These are phyloP conservation scores for Tachysurus fulvidraco DNA, from an alignment of 2,113 vertebrate genomes.

Conservation along the genomic window DNA sequence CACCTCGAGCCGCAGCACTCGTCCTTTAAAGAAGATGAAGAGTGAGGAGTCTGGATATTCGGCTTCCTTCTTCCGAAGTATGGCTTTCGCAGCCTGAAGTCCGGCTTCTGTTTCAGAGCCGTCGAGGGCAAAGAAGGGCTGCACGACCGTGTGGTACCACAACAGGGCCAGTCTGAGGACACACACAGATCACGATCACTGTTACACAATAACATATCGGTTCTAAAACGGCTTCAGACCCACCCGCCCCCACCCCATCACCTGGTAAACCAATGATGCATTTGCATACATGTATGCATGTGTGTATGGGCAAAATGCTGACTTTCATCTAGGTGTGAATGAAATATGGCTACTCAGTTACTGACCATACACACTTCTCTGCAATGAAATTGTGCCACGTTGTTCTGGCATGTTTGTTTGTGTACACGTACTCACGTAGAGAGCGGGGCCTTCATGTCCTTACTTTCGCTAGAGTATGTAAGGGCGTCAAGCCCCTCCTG, in stretches of 20 bases:
- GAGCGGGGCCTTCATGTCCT: constrained; percentile 99
- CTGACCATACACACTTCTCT: background rate
- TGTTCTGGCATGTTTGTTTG: constrained; percentile 10
- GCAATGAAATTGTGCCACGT: background rate
- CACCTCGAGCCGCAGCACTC: constrained; percentile 95
- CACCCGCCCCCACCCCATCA: background rate
- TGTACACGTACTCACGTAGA: constrained; percentile 86
- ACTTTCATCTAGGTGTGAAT: background rate
- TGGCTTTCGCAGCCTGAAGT: constrained; percentile 90
- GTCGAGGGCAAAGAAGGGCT: constrained; percentile 96
- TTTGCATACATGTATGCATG: background rate
- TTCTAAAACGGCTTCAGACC: background rate
- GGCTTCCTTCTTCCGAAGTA: constrained; percentile 90
- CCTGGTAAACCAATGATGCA: background rate
- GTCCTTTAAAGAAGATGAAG: constrained; percentile 98
- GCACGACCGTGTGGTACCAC: constrained; percentile 98
- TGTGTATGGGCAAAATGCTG: background rate
- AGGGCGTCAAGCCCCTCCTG: constrained; percentile 93
- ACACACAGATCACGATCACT: background rate
- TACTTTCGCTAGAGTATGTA: constrained; percentile 97
- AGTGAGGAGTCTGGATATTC: constrained; percentile 97
- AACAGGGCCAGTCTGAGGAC: constrained; percentile 86
- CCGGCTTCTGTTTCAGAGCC: constrained; percentile 88
- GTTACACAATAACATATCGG: background rate
- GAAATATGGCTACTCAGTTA: background rate